Percentiles rank a stretch among this genome's conserved stretches.
Conservation (phyloP, 2,888 invertebrate genomes). For the Pandemis corylana region DNA sequence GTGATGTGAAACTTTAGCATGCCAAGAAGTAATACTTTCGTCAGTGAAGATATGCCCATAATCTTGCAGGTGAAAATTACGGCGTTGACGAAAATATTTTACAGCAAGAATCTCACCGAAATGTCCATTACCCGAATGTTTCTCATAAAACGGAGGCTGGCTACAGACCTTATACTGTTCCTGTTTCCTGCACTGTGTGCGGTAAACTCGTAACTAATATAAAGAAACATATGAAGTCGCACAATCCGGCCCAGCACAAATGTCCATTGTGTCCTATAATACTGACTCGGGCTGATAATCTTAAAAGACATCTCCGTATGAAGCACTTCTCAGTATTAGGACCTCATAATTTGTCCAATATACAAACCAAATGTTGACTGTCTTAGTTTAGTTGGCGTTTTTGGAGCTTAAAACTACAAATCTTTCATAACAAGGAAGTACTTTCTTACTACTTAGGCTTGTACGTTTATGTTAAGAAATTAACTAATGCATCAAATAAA, state of each 20-base stretch:
- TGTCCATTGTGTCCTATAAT: constrained; percentile 87
- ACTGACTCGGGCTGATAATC: constrained; percentile 87
- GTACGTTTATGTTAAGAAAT: background rate
- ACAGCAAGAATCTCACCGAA: constrained; percentile 71
- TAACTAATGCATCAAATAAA: background rate
- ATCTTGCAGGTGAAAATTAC: constrained; percentile 79
- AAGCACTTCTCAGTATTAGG: constrained; percentile 83
- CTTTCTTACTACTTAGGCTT: background rate
- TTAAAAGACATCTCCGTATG: constrained; percentile 87
- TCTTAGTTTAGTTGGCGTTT: constrained; percentile 45
- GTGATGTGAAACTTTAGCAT: constrained; percentile 50
- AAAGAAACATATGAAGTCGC: constrained; percentile 88
- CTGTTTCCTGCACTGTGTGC: constrained; percentile 86
- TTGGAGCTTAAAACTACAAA: background rate
- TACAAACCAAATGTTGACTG: constrained; percentile 68
- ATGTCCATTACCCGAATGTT: constrained; percentile 73
- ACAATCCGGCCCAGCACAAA: constrained; percentile 86
- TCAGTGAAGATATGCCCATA: constrained; percentile 66
- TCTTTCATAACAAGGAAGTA: background rate
- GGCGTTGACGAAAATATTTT: constrained; percentile 79
- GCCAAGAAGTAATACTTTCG: constrained; percentile 46
- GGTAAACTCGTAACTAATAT: constrained; percentile 88
- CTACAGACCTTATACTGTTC: constrained; percentile 63
- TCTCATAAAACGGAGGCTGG: constrained; percentile 68
- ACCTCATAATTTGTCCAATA: constrained; percentile 72